Evolutionary conservation across 2,113 vertebrate genomes (phyloP).

Genomic region (Catharus minimus): DNA sequence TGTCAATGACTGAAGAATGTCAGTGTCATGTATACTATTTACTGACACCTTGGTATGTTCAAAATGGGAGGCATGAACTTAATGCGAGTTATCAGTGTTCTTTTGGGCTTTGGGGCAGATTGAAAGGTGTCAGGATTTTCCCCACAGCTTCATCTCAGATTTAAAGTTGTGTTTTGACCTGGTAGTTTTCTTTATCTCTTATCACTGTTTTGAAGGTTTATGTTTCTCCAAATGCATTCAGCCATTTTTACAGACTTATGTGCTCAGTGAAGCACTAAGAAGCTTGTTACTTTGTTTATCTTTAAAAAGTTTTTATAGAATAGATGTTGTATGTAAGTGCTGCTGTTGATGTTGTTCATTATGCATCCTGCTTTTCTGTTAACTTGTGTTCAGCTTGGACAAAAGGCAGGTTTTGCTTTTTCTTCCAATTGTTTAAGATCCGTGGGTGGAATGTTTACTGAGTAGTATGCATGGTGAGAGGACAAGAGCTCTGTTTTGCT

Average conservation of each 20-base stretch:
- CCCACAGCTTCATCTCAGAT: background rate
- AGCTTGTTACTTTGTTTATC: background rate
- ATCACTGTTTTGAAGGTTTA: background rate
- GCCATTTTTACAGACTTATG: background rate
- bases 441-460: background rate
- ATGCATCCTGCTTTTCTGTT: background rate
- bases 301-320: background rate
- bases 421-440: background rate
- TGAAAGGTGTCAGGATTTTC: fast-evolving
- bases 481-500: background rate
- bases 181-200: background rate
- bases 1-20: background rate
- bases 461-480: background rate
- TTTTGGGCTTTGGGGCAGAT: background rate
- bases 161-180: background rate
- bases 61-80: background rate
- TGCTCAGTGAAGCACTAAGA: background rate
- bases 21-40: background rate
- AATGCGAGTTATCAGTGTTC: fast-evolving
- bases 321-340: background rate
- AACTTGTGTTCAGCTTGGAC: background rate
- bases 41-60: background rate
- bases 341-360: background rate
- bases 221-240: background rate
- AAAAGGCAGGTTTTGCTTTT: background rate